Percentiles rank a stretch among this genome's conserved stretches.
Evolutionary conservation across 2,797 vertebrate species (phyloP).

Genomic region (Luscinia luscinia): DNA sequence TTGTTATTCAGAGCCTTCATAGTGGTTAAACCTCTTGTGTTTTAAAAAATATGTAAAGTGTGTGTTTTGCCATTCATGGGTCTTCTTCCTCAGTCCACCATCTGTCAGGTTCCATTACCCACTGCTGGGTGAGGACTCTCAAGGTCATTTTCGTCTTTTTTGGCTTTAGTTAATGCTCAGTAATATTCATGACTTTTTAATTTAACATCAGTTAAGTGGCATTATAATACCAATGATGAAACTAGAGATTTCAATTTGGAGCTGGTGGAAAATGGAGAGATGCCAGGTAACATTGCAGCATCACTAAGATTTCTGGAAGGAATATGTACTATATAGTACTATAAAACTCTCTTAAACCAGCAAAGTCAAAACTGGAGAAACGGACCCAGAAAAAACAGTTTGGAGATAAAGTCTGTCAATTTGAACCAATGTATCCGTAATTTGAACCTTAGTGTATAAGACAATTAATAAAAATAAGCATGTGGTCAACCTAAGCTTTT

Average conservation of each 20-base stretch:
- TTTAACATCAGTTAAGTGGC: not conserved
- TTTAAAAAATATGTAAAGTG: not conserved
- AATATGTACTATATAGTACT: not conserved
- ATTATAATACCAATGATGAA: not conserved
- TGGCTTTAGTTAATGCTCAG: not conserved
- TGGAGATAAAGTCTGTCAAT: not conserved
- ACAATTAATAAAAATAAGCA: not conserved
- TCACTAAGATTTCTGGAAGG: not conserved
- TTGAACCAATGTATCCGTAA: not conserved
- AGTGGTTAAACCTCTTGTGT: not conserved
- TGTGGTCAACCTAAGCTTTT: not conserved
- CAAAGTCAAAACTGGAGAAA: not conserved
- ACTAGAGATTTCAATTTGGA: not conserved
- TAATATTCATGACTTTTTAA: not conserved
- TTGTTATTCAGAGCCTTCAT: not conserved
- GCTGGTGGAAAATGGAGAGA: not conserved
- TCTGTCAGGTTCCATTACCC: not conserved
- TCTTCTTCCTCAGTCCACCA: not conserved
- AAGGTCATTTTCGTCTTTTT: not conserved
- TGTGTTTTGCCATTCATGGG: not conserved
- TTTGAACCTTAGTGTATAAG: not conserved
- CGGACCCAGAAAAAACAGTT: not conserved
- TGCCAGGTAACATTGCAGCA: not conserved
- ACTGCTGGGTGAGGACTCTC: not conserved
- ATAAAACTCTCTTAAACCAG: not conserved